Percentiles rank a stretch among this genome's conserved stretches.
phyloP scores from a whole-genome alignment of 1,140 invertebrate genomes.

The Cydia splendana region DNA sequence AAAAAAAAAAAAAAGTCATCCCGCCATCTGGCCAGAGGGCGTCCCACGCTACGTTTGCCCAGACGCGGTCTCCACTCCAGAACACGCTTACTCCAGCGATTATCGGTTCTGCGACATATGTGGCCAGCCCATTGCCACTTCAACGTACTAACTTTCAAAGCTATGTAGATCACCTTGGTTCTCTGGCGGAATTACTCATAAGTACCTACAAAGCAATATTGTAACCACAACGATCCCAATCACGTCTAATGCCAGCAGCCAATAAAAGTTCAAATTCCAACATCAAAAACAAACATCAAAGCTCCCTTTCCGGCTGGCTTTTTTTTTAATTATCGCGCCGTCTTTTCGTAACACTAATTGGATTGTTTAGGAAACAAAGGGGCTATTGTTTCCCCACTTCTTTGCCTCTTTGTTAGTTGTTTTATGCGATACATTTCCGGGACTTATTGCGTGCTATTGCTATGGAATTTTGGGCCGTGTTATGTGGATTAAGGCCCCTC shows the following conservation, averaged over 20 bases:
- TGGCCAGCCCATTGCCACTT: too few relatives aligned
- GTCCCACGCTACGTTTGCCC: too few relatives aligned
- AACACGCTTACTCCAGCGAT: too few relatives aligned
- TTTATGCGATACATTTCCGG: conserved; percentile 21
- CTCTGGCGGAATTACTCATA: too few relatives aligned
- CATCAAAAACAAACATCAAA: conserved; percentile 19
- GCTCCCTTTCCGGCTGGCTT: neutral
- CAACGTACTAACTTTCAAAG: too few relatives aligned
- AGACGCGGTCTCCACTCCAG: too few relatives aligned
- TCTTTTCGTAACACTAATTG: conserved; percentile 49
- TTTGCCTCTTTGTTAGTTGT: conserved; percentile 30
- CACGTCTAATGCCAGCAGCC: neutral
- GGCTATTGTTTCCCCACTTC: conserved; percentile 39
- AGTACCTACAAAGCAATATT: neutral
- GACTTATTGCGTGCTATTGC: neutral
- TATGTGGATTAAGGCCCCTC: too few relatives aligned
- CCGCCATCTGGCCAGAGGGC: too few relatives aligned
- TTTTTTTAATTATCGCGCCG: conserved; percentile 29
- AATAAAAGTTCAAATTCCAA: neutral
- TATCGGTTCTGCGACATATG: too few relatives aligned
- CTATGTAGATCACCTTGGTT: too few relatives aligned
- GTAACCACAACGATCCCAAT: neutral
- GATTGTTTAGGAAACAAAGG: conserved; percentile 55
- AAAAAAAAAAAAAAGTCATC: too few relatives aligned
- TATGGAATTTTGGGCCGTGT: neutral